Evolutionary conservation across 2,888 invertebrate species (phyloP), one percentile per base, ranked within the genome.

Genomic region (Anoplius nigerrimus): DNA sequence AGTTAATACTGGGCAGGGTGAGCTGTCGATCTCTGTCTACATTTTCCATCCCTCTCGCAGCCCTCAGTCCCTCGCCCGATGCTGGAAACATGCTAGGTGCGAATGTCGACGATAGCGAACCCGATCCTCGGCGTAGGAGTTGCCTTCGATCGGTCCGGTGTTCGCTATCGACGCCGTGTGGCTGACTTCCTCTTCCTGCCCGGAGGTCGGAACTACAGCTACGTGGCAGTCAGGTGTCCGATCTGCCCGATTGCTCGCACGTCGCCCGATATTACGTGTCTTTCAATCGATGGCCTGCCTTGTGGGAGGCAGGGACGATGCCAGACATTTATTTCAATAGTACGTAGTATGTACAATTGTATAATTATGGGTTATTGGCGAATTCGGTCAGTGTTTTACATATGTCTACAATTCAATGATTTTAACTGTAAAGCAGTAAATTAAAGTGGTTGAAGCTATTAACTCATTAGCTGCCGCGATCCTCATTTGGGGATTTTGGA

Each of bases 101-200:
- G 22, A 52, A 11, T 16, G 55, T 18, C 48, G 48, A 16, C 13
- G 34, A 11, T 6, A 34, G 61, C 24, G 64, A 71, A 74, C 54
- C 48, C 52, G 71, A 75, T 77, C 75, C 66, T 27, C 13, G 53
- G 42, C 61, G 51, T 55, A 54, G 55, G 56, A n/a, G 51, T 53
- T n/a, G 24, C 45, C 48, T 22, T 46, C 62, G 27, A 5, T 53
- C 22, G 13, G 5, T 5, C 53, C 61, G 65, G 53, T 75, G 71
- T 18, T 54, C 59, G 24, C 16, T 46, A 34, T 42, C 21, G 27
- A 22, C 16, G 51, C 57, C 76, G 78, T 83, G 85, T 81, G 84
- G 82, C 84, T 72, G 83, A 87, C 88, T 87, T 88, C 87, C 88
- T 87, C 84, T 87, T 88, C 88, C 88, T 87, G 87, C 71, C 80